phyloP scores from a whole-genome alignment of 2,113 vertebrate species.

The Piliocolobus tephrosceles region DNA sequence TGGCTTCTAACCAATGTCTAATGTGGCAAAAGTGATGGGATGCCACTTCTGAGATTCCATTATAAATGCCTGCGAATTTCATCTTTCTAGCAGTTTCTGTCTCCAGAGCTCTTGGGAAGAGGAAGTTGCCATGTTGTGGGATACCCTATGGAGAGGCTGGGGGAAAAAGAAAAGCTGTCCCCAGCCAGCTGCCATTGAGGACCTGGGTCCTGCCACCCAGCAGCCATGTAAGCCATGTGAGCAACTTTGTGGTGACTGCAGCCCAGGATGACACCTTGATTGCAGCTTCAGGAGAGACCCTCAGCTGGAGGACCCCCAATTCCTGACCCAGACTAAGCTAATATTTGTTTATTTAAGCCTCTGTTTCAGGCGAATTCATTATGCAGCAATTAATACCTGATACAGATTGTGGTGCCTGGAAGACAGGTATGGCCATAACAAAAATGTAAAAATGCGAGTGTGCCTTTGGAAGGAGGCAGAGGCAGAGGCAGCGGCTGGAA shows the following conservation, averaged over 20 bases:
- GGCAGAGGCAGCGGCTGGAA: not conserved
- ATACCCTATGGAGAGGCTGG: fast-evolving
- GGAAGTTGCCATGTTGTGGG: fast-evolving
- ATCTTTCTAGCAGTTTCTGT: not conserved
- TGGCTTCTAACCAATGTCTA: not conserved
- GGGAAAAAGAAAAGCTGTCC: fast-evolving
- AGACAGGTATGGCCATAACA: fast-evolving
- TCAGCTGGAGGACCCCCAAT: fast-evolving
- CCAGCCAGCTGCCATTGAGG: not conserved
- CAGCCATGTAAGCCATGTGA: fast-evolving
- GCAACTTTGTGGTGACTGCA: not conserved
- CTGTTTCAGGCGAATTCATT: not conserved
- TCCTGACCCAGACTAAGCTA: not conserved
- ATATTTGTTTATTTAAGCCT: not conserved
- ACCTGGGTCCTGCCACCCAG: not conserved
- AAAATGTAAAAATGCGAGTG: not conserved
- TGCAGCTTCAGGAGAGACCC: not conserved
- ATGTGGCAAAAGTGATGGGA: not conserved
- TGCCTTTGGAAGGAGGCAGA: not conserved
- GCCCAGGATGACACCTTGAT: not conserved
- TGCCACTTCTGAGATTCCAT: not conserved
- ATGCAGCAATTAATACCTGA: no score
- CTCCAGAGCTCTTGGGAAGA: not conserved
- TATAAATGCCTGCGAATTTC: fast-evolving
- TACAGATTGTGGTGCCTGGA: not conserved